Conservation (phyloP, 2,113 vertebrate species). For the Passer domesticus region DNA sequence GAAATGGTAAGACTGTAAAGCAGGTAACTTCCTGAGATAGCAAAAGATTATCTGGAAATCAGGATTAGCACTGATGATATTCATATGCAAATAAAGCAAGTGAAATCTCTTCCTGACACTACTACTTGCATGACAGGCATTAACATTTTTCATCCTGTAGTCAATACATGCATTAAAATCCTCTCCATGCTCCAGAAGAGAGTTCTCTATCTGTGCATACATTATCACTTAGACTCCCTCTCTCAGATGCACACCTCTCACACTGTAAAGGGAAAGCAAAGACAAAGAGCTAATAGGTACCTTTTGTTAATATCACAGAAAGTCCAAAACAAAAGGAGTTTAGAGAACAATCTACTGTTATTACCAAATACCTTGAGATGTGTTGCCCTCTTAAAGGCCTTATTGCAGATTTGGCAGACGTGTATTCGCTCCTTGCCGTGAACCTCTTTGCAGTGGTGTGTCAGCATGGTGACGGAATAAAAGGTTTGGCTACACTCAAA, state of each 20-base stretch:
- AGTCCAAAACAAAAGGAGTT: background rate
- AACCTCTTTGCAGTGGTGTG: slow-evolving; percentile 83
- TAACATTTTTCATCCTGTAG: background rate
- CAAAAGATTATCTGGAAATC: background rate
- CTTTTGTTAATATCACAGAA: background rate
- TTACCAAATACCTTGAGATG: slow-evolving; percentile 89
- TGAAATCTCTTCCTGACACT: background rate
- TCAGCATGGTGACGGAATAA: slow-evolving; percentile 81
- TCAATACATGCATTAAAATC: background rate
- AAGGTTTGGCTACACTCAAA: slow-evolving; percentile 87
- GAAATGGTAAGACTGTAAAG: background rate
- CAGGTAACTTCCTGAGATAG: background rate
- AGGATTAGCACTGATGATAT: background rate
- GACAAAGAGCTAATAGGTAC: background rate
- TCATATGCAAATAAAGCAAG: background rate
- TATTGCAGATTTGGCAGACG: slow-evolving; percentile 87
- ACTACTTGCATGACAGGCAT: background rate
- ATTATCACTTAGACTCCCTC: background rate
- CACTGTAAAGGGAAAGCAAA: slow-evolving; percentile 9
- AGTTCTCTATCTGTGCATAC: background rate
- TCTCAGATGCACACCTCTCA: background rate
- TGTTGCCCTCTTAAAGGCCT: slow-evolving; percentile 95
- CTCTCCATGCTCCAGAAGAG: background rate
- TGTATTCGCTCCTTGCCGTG: slow-evolving; percentile 92
- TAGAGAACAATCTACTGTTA: background rate